Conservation (phyloP, 2,113 vertebrate genomes). For the Malurus alboscapulatus region DNA sequence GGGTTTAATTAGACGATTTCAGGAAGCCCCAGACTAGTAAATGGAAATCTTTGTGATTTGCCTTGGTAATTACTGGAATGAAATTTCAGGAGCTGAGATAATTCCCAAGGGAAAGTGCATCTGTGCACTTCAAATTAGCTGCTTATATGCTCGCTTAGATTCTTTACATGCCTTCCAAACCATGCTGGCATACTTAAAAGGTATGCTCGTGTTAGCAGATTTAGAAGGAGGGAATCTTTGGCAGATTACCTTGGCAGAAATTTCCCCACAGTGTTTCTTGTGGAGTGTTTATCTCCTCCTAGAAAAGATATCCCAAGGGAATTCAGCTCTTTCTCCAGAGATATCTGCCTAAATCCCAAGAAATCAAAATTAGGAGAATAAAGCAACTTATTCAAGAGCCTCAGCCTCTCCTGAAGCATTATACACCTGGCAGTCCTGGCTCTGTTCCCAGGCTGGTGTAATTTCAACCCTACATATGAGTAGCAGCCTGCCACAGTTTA, state of each 20-base stretch:
- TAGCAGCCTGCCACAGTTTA: not conserved
- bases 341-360: not conserved
- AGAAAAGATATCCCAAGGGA: not conserved
- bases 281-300: not conserved
- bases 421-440: not conserved
- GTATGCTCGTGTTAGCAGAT: constrained; percentile 17
- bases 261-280: not conserved
- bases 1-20: constrained; percentile 42
- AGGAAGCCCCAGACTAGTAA: constrained; percentile 42
- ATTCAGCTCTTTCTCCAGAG: not conserved
- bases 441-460: not conserved
- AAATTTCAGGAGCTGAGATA: constrained; percentile 32
- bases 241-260: not conserved
- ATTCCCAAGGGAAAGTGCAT: constrained; percentile 27
- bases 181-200: constrained; percentile 19
- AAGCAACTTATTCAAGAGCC: not conserved
- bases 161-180: constrained; percentile 46
- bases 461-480: not conserved
- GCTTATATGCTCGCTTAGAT: constrained; percentile 45
- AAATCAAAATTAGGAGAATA: not conserved
- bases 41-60: constrained; percentile 54
- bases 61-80: constrained; percentile 47
- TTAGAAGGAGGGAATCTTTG: not conserved
- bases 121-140: constrained; percentile 52
- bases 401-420: not conserved